Conservation (phyloP, 1,140 invertebrate species). For the Ceratoteleas bidentatus region DNA sequence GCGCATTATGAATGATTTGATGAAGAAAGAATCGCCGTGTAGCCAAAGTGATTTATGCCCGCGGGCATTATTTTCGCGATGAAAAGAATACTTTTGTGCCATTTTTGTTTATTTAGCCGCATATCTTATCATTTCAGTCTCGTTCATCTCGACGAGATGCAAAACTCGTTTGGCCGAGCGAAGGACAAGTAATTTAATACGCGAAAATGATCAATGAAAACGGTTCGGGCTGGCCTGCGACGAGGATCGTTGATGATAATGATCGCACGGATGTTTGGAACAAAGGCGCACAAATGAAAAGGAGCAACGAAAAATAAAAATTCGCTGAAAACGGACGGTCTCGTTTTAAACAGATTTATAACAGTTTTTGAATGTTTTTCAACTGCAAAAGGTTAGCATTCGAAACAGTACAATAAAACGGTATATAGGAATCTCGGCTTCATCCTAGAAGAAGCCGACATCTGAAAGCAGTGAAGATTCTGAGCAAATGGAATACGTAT, state of each 20-base stretch:
- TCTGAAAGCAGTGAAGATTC: too few relatives aligned
- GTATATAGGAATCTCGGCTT: too few relatives aligned
- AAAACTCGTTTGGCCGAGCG: constrained; percentile 1
- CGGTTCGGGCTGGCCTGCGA: background rate
- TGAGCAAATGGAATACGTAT: too few relatives aligned
- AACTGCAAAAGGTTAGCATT: too few relatives aligned
- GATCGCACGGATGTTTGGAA: background rate
- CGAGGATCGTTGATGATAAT: background rate
- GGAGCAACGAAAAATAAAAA: too few relatives aligned
- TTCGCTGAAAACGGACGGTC: too few relatives aligned
- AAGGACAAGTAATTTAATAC: background rate
- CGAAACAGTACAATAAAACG: too few relatives aligned
- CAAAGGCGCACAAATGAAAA: background rate
- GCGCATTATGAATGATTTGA: constrained; percentile 55
- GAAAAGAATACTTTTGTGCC: constrained; percentile 33
- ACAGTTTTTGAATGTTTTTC: too few relatives aligned
- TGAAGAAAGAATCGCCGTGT: constrained; percentile 46
- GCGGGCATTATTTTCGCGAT: constrained; percentile 34
- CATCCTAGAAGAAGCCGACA: too few relatives aligned
- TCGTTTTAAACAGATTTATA: too few relatives aligned
- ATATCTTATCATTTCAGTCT: constrained; percentile 37
- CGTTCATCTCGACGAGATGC: constrained; percentile 3
- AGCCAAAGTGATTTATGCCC: constrained; percentile 53
- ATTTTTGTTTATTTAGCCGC: constrained; percentile 2
- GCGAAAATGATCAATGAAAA: background rate